A percentile compares a stretch with the other conserved stretches of the same genome.
phyloP scores from a whole-genome alignment of 2,113 vertebrate genomes.

The Alligator mississippiensis region DNA sequence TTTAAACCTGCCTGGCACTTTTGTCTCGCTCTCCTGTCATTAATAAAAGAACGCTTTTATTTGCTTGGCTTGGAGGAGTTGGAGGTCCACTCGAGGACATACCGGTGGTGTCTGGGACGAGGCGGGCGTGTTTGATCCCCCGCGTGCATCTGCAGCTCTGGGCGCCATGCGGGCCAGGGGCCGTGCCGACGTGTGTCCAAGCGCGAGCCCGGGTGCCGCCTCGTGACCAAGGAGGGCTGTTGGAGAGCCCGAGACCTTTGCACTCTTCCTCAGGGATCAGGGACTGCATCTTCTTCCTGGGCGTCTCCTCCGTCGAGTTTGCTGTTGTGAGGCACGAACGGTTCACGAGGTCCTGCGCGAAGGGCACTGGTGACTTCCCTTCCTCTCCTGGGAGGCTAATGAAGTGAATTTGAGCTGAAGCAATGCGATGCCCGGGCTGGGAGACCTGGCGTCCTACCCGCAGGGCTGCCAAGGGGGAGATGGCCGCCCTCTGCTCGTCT shows the following conservation, averaged over 20 bases:
- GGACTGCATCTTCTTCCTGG: background rate
- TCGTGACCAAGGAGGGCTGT: background rate
- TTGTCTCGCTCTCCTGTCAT: background rate
- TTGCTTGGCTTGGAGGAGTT: background rate
- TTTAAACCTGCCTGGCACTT: background rate
- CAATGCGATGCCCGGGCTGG: background rate
- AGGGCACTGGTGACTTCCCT: accelerated
- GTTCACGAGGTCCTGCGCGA: background rate
- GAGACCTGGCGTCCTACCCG: background rate
- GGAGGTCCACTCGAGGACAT: background rate
- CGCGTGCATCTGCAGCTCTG: accelerated
- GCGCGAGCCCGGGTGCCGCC: background rate
- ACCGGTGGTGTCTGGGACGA: background rate
- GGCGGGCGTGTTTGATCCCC: background rate
- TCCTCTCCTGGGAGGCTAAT: background rate
- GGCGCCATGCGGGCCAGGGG: accelerated
- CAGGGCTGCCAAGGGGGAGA: accelerated
- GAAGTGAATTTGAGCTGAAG: background rate
- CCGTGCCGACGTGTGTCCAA: background rate
- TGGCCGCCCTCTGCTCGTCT: background rate
- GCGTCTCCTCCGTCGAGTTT: background rate
- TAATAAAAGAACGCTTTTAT: slow-evolving; percentile 11
- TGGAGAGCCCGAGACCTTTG: background rate
- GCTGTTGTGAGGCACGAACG: accelerated
- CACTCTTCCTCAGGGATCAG: background rate